Percentiles rank a stretch among this genome's conserved stretches.
Conservation (phyloP, 2,113 vertebrate species). For the Hypocryptadius cinnamomeus region DNA sequence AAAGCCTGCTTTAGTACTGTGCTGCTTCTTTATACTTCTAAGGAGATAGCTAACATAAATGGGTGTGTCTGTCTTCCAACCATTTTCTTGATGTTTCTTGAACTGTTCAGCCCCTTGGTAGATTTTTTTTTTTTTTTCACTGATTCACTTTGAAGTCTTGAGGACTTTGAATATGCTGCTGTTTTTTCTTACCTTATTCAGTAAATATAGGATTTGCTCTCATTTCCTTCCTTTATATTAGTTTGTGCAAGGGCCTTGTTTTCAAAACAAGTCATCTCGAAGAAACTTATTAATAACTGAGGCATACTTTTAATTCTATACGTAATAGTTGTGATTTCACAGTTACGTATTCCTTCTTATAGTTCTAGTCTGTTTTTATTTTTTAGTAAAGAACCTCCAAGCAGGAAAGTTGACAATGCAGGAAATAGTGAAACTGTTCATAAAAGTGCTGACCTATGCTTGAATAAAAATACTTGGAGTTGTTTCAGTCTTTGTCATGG, state of each 20-base stretch:
- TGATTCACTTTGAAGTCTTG: background rate
- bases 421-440: slow-evolving; percentile 13
- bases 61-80: background rate
- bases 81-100: background rate
- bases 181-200: background rate
- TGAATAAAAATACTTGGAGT: background rate
- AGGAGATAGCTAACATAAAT: background rate
- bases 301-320: background rate
- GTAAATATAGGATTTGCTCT: background rate
- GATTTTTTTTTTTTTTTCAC: background rate
- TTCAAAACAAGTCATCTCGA: background rate
- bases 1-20: background rate
- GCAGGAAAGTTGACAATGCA: background rate
- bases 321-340: background rate
- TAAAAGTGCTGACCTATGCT: background rate
- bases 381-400: background rate
- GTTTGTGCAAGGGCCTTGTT: background rate
- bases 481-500: background rate
- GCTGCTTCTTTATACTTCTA: background rate
- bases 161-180: background rate
- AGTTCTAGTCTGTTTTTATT: background rate
- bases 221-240: background rate
- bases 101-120: background rate
- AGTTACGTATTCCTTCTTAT: background rate
- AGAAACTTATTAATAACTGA: background rate